Evolutionary conservation across 2,113 vertebrate species (phyloP).

Genomic region (Vulpes vulpes): DNA sequence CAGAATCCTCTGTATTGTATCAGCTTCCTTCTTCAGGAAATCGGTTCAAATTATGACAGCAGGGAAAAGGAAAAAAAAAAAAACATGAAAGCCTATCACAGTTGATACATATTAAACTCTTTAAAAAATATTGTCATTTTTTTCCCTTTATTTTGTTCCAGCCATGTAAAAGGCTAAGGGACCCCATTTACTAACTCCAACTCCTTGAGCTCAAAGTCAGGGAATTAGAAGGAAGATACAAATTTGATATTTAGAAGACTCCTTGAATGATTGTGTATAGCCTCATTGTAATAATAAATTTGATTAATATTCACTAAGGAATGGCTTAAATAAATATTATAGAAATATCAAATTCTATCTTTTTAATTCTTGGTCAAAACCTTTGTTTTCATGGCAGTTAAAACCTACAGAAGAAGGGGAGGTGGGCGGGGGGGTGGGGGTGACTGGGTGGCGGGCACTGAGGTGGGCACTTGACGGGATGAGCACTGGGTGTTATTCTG

Average conservation of each 20-base stretch:
- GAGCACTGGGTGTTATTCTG: no score
- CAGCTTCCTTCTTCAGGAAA: not conserved
- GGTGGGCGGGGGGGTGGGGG: no score
- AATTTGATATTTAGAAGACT: not conserved
- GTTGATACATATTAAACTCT: not conserved
- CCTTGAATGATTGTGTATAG: not conserved
- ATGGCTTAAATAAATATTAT: not conserved
- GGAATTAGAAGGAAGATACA: not conserved
- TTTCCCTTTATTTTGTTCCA: not conserved
- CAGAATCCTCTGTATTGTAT: not conserved
- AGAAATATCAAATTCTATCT: not conserved
- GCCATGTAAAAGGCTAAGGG: not conserved
- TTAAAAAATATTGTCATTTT: not conserved
- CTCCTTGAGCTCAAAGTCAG: not conserved
- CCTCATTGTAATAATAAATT: not conserved
- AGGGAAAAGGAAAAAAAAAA: not conserved
- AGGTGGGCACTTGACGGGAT: no score
- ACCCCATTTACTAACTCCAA: not conserved
- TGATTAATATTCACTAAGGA: not conserved
- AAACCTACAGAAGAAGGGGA: not conserved
- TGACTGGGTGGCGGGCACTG: no score
- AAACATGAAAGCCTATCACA: not conserved
- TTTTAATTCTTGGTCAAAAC: not conserved
- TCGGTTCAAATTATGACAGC: constrained; percentile 5
- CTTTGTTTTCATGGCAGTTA: not conserved